A percentile compares a stretch with the other conserved stretches of the same genome.
Conservation (phyloP, 2,797 vertebrate genomes). For the Champsocephalus esox region DNA sequence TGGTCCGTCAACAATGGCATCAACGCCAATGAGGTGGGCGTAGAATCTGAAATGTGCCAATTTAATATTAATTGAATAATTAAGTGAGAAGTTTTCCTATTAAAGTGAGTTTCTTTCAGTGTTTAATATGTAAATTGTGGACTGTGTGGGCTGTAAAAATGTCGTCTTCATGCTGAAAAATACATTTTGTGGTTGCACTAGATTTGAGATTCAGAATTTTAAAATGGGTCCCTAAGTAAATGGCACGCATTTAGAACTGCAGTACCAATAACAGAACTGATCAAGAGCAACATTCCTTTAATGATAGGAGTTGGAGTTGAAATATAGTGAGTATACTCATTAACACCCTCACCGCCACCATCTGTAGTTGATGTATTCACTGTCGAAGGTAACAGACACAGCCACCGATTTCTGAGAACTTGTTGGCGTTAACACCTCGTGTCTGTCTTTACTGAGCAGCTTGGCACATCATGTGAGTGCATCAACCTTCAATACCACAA, state of each 20-base stretch:
- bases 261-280: conserved; percentile 33
- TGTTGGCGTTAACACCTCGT: conserved; percentile 33
- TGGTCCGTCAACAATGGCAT: conserved; percentile 98
- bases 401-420: conserved; percentile 32
- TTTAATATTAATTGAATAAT: background rate
- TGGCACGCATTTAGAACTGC: conserved; percentile 46
- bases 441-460: conserved; percentile 38
- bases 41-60: background rate
- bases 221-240: conserved; percentile 62
- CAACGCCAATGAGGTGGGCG: conserved; percentile 92
- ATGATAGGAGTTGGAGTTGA: conserved; percentile 51
- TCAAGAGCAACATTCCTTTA: conserved; percentile 44
- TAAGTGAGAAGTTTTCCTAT: background rate
- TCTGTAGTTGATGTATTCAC: conserved; percentile 70
- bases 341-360: conserved; percentile 58
- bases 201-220: conserved; percentile 37
- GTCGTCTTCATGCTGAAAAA: conserved; percentile 12
- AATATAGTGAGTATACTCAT: conserved; percentile 56
- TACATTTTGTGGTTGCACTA: conserved; percentile 16
- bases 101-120: background rate
- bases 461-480: conserved; percentile 16
- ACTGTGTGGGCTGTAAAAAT: conserved; percentile 11
- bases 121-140: background rate
- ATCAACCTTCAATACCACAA: conserved; percentile 12
- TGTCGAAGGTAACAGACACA: conserved; percentile 55